phyloP scores from a whole-genome alignment of 2,113 vertebrate species.

The Oncorhynchus clarkii region DNA sequence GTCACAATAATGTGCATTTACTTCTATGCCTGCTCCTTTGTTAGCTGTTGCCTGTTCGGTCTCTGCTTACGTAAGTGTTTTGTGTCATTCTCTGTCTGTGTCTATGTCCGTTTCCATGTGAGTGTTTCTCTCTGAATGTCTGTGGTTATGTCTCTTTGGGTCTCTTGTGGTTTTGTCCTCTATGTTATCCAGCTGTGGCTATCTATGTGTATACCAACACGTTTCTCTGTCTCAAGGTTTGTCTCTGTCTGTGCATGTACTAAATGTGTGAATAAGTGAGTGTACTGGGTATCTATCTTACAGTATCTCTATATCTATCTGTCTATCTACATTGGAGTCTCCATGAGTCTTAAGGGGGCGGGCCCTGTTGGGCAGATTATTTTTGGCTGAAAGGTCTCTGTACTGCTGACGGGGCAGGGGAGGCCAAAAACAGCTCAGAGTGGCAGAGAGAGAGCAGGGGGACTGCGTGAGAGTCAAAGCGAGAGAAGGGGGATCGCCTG shows the following conservation, averaged over 20 bases:
- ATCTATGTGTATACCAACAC: background rate
- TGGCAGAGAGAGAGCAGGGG: constrained; percentile 36
- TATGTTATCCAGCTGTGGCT: background rate
- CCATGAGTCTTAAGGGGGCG: constrained; percentile 38
- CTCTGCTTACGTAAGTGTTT: too few relatives aligned
- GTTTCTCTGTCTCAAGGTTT: background rate
- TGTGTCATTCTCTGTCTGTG: background rate
- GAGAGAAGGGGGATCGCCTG: constrained; percentile 34
- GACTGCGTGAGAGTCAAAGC: constrained; percentile 18
- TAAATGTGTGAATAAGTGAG: background rate
- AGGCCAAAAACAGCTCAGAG: constrained; percentile 70
- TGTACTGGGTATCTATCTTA: background rate
- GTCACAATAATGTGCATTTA: too few relatives aligned
- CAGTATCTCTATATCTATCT: background rate
- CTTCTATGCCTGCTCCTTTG: too few relatives aligned
- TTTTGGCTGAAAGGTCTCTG: constrained; percentile 66
- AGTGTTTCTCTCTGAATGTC: background rate
- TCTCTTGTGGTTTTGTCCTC: background rate
- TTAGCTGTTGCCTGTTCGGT: too few relatives aligned
- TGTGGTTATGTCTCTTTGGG: background rate
- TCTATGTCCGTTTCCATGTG: background rate
- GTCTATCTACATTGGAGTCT: constrained; percentile 26
- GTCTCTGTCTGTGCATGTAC: background rate
- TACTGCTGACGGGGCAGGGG: constrained; percentile 70
- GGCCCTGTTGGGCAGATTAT: constrained; percentile 64